phyloP scores from a whole-genome alignment of 2,797 vertebrate species.

The Agapornis canus region DNA sequence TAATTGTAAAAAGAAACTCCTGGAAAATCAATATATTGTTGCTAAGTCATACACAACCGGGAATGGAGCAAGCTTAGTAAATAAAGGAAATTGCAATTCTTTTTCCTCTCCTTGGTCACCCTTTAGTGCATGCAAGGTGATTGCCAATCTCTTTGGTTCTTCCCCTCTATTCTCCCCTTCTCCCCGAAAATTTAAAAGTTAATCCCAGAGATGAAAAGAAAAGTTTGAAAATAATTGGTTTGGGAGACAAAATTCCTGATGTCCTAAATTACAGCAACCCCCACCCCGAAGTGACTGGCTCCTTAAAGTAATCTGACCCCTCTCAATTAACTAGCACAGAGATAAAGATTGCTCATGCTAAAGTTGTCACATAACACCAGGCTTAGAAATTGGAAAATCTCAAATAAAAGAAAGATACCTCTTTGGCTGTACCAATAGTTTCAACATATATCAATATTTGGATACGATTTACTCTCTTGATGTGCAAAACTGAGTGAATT shows the following conservation, averaged over 20 bases:
- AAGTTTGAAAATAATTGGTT: constrained; percentile 35
- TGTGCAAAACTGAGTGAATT: constrained; percentile 1
- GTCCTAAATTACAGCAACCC: constrained; percentile 35
- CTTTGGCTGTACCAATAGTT: background rate
- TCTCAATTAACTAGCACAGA: constrained; percentile 40
- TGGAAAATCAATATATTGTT: constrained; percentile 67
- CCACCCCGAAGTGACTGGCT: constrained; percentile 2
- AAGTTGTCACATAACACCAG: constrained; percentile 55
- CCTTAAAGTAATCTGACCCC: constrained; percentile 35
- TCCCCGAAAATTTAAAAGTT: background rate
- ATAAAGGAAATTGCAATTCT: constrained; percentile 66
- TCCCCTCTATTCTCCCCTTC: background rate
- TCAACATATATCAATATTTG: background rate
- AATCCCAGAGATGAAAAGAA: background rate
- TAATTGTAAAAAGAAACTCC: constrained; percentile 64
- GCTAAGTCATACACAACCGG: background rate
- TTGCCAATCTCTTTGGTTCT: background rate
- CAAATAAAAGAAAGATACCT: background rate
- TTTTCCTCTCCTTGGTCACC: constrained; percentile 26
- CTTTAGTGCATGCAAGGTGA: constrained; percentile 36
- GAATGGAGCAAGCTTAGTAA: constrained; percentile 57
- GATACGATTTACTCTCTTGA: background rate
- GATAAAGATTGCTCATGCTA: constrained; percentile 63
- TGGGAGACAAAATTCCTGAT: constrained; percentile 48
- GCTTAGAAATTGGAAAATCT: constrained; percentile 13